Conservation (phyloP, 2,888 invertebrate genomes). For the Pseudococcus viburni region DNA sequence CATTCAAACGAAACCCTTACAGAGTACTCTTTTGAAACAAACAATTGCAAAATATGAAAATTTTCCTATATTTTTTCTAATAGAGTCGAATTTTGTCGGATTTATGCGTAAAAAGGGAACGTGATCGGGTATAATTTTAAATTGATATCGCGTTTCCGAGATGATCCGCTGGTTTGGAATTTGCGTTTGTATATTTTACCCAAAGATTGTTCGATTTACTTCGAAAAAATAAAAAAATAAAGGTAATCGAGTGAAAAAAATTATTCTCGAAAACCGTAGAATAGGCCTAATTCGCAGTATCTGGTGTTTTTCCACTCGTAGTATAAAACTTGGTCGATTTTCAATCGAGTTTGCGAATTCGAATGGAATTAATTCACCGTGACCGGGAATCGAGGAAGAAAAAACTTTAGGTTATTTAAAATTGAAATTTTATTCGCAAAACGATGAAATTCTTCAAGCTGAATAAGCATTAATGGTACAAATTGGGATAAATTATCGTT, state of each 20-base stretch:
- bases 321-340: not conserved
- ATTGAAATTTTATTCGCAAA: not conserved
- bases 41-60: not conserved
- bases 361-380: not conserved
- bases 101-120: not conserved
- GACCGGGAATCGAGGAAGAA: not conserved
- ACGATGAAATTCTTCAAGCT: not conserved
- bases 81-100: not conserved
- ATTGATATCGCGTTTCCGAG: not conserved
- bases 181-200: too few relatives aligned
- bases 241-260: slow-evolving; percentile 11
- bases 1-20: not conserved
- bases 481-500: not conserved
- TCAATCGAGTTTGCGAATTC: not conserved
- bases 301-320: not conserved
- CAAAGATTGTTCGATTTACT: not conserved
- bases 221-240: not conserved
- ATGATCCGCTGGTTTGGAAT: not conserved
- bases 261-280: not conserved
- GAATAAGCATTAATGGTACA: not conserved
- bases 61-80: too few relatives aligned
- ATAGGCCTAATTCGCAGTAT: not conserved
- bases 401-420: not conserved
- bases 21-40: not conserved
- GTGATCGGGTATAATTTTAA: not conserved